phyloP scores from a whole-genome alignment of 2,113 vertebrate species.

The Xyrauchen texanus region DNA sequence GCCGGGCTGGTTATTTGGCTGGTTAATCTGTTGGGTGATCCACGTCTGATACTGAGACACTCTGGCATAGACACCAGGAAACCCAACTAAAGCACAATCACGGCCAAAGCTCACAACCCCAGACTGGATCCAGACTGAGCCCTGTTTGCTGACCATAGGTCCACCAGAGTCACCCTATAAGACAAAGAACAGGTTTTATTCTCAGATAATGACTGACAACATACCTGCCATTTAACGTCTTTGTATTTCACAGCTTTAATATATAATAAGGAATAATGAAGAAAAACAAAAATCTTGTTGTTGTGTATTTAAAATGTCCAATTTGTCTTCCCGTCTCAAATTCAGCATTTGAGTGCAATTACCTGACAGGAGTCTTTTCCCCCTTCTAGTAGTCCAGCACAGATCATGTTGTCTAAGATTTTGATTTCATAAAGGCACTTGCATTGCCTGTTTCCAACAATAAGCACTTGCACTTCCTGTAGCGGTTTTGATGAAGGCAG shows the following conservation, averaged over 20 bases:
- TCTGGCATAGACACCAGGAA: constrained; percentile 45
- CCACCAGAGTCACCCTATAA: constrained; percentile 82
- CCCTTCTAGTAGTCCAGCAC: constrained; percentile 65
- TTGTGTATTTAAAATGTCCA: too few relatives aligned
- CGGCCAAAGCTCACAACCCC: constrained; percentile 81
- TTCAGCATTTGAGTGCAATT: neutral
- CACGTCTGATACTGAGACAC: constrained; percentile 43
- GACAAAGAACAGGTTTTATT: constrained; percentile 38
- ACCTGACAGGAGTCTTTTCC: constrained; percentile 69
- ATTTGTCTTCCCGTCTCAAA: too few relatives aligned
- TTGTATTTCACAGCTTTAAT: too few relatives aligned
- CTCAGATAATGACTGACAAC: neutral
- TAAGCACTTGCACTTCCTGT: constrained; percentile 56
- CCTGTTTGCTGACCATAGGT: constrained; percentile 54
- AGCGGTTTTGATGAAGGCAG: constrained; percentile 35
- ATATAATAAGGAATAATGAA: neutral
- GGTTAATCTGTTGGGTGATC: constrained; percentile 31
- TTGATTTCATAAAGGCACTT: constrained; percentile 35
- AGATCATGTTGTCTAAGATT: constrained; percentile 73
- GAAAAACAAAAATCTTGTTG: neutral
- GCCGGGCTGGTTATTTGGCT: constrained; percentile 36
- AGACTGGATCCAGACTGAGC: constrained; percentile 35
- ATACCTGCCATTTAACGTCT: neutral
- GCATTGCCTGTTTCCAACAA: constrained; percentile 56
- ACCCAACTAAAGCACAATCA: constrained; percentile 61